Conservation (phyloP, 2,797 vertebrate genomes). For the Sarcoramphus papa region DNA sequence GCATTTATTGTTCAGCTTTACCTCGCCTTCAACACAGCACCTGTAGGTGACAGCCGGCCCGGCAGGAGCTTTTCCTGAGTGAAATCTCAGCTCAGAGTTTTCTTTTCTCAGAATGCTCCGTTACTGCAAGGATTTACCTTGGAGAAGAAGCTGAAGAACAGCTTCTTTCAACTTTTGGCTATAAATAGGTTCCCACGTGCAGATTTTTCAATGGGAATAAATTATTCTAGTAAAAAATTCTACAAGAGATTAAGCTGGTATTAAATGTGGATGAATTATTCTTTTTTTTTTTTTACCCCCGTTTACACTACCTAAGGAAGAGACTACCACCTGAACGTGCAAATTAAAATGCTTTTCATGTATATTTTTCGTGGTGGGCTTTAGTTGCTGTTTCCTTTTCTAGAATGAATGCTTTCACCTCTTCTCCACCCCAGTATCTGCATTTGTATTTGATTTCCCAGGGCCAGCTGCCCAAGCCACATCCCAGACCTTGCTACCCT, state of each 20-base stretch:
- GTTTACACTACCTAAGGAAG: accelerated
- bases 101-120: background rate
- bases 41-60: background rate
- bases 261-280: background rate
- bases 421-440: background rate
- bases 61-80: background rate
- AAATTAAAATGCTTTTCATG: background rate
- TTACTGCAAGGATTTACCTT: background rate
- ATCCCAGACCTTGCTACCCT: background rate
- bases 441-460: background rate
- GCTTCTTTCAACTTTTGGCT: background rate
- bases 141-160: background rate
- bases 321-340: background rate
- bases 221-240: background rate
- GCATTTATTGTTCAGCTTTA: background rate
- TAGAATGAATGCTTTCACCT: background rate
- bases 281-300: background rate
- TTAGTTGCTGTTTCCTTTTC: background rate
- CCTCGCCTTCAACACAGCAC: background rate
- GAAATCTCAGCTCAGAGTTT: background rate
- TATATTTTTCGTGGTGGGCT: background rate
- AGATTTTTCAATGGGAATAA: background rate
- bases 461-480: background rate
- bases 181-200: background rate
- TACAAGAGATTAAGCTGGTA: background rate